These are phyloP conservation scores for Dascyllus trimaculatus DNA, from an alignment of 2,113 vertebrate genomes.

Conservation along the genomic window DNA sequence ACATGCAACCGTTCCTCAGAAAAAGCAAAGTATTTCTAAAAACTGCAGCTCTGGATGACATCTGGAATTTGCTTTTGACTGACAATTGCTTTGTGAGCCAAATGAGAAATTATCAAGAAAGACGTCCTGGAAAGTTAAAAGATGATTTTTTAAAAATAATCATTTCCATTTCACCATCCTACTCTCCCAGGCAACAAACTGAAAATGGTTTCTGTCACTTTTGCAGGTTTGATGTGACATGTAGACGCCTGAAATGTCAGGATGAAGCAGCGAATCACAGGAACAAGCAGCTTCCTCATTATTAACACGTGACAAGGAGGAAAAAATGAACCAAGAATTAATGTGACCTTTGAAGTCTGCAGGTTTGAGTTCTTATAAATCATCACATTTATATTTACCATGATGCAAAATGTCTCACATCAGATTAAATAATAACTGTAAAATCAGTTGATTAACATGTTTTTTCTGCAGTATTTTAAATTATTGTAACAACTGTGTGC, in stretches of 20 bases:
- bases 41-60: too few relatives aligned
- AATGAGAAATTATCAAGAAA: slow-evolving; percentile 24
- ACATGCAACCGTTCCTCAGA: too few relatives aligned
- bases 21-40: too few relatives aligned
- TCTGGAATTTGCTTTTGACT: not conserved
- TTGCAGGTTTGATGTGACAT: slow-evolving; percentile 49
- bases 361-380: not conserved
- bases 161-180: slow-evolving; percentile 17
- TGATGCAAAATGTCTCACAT: too few relatives aligned
- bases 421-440: too few relatives aligned
- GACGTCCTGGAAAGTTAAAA: slow-evolving; percentile 36
- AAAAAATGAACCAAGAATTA: not conserved
- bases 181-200: not conserved
- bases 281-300: slow-evolving; percentile 7
- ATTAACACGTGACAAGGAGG: slow-evolving; percentile 17
- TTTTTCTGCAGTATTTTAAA: not conserved
- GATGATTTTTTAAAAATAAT: slow-evolving; percentile 8
- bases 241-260: slow-evolving; percentile 1
- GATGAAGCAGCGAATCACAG: not conserved
- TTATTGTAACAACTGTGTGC: too few relatives aligned
- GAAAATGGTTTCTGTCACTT: slow-evolving; percentile 27
- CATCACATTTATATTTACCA: too few relatives aligned
- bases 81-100: slow-evolving; percentile 21
- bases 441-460: too few relatives aligned
- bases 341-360: too few relatives aligned